phyloP scores from a whole-genome alignment of 2,888 invertebrate species.

The Globia sparganii region DNA sequence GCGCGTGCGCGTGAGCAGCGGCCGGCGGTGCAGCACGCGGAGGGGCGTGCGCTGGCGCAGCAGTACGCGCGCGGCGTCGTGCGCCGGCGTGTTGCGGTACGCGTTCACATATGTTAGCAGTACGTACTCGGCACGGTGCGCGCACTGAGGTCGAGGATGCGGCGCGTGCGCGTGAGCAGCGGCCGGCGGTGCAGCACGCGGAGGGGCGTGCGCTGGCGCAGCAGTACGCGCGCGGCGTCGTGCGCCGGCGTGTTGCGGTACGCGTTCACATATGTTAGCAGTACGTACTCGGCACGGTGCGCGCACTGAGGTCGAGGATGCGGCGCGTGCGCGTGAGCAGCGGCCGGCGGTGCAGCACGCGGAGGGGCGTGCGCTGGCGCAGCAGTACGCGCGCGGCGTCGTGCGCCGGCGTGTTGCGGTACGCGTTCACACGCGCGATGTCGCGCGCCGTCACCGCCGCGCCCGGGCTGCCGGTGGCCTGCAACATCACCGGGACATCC shows the following conservation, averaged over 20 bases:
- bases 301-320: no score
- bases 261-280: no score
- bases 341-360: no score
- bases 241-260: conserved; percentile 69
- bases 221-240: conserved; percentile 85
- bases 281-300: no score
- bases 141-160: conserved; percentile 91
- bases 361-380: no score
- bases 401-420: no score
- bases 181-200: conserved; percentile 97
- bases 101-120: neutral
- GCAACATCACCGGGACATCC: neutral
- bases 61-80: conserved; percentile 84
- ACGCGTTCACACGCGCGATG: conserved; percentile 87
- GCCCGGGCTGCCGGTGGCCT: conserved; percentile 18
- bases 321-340: no score
- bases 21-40: conserved; percentile 96
- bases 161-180: conserved; percentile 92
- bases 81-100: conserved; percentile 70
- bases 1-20: conserved; percentile 92
- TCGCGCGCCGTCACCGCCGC: conserved; percentile 71
- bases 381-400: no score
- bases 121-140: conserved; percentile 84
- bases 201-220: conserved; percentile 96
- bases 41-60: conserved; percentile 96